Percentiles rank a stretch among this genome's conserved stretches.
Conservation (phyloP, 2,888 invertebrate species). For the Scaptomyza polygonia region DNA sequence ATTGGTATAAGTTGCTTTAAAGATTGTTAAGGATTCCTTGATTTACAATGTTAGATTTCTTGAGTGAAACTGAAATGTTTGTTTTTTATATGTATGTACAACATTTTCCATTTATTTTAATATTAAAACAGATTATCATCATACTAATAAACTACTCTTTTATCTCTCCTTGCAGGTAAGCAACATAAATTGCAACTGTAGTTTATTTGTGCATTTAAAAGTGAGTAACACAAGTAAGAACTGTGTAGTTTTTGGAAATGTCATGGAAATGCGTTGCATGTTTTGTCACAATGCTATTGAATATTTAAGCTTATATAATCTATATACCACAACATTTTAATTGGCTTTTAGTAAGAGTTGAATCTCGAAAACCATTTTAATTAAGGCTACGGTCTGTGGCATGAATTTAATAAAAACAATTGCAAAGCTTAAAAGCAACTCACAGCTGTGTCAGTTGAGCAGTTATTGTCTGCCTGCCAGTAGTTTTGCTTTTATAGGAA, state of each 20-base stretch:
- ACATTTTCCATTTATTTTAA: too few species aligned
- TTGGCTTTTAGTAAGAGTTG: neutral
- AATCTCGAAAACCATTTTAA: conserved; percentile 42
- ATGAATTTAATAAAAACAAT: conserved; percentile 33
- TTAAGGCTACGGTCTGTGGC: conserved; percentile 40
- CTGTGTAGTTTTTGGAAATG: too few species aligned
- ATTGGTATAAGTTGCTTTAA: too few species aligned
- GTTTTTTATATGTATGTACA: too few species aligned
- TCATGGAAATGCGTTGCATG: too few species aligned
- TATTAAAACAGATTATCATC: too few species aligned
- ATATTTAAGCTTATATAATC: conserved; percentile 21
- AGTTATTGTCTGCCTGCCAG: conserved; percentile 18
- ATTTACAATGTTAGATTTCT: too few species aligned
- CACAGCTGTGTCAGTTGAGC: neutral
- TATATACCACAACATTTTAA: conserved; percentile 12
- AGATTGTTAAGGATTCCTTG: too few species aligned
- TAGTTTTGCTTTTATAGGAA: conserved; percentile 34
- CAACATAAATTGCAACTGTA: conserved; percentile 1
- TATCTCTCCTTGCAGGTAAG: conserved; percentile 43
- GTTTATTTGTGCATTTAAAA: neutral
- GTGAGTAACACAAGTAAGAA: conserved; percentile 25
- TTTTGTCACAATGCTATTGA: too few species aligned
- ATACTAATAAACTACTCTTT: neutral
- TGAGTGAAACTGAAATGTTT: too few species aligned
- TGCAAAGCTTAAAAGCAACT: conserved; percentile 2